Percentiles rank a stretch among this genome's conserved stretches.
These are phyloP conservation scores for Copsychus sechellarum DNA, from an alignment of 2,113 vertebrate species.

Conservation along the genomic window DNA sequence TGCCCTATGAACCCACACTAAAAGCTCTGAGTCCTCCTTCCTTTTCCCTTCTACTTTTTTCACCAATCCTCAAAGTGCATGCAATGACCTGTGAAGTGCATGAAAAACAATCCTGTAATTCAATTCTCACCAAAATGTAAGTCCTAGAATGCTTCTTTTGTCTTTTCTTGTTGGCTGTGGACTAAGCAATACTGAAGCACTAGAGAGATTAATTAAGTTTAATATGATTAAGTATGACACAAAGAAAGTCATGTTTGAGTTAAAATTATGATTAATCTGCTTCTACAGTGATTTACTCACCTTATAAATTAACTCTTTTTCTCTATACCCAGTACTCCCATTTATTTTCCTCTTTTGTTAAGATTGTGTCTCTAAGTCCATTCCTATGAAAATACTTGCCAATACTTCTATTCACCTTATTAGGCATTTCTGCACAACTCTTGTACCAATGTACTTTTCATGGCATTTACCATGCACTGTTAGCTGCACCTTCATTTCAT, in stretches of 20 bases:
- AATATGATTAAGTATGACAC: not conserved
- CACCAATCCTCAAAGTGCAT: not conserved
- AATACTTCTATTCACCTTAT: not conserved
- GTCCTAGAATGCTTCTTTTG: not conserved
- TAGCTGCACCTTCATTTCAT: not conserved
- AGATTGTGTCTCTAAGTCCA: not conserved
- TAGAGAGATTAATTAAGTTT: not conserved
- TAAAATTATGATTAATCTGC: not conserved
- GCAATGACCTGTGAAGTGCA: not conserved
- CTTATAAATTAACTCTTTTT: not conserved
- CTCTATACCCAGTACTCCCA: not conserved
- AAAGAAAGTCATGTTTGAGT: not conserved
- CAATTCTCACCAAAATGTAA: not conserved
- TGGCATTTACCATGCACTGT: not conserved
- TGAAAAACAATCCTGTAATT: not conserved
- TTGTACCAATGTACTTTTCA: not conserved
- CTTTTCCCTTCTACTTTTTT: not conserved
- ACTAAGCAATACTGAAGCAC: not conserved
- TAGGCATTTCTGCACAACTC: not conserved
- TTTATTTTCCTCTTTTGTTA: not conserved
- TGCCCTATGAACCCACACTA: not conserved
- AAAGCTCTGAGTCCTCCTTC: not conserved
- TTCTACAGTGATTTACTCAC: not conserved
- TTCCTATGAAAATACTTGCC: not conserved
- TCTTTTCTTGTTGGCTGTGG: not conserved